Base-by-base conservation (phyloP, 1,140 invertebrate genomes). In the Ganaspis sp. region DNA sequence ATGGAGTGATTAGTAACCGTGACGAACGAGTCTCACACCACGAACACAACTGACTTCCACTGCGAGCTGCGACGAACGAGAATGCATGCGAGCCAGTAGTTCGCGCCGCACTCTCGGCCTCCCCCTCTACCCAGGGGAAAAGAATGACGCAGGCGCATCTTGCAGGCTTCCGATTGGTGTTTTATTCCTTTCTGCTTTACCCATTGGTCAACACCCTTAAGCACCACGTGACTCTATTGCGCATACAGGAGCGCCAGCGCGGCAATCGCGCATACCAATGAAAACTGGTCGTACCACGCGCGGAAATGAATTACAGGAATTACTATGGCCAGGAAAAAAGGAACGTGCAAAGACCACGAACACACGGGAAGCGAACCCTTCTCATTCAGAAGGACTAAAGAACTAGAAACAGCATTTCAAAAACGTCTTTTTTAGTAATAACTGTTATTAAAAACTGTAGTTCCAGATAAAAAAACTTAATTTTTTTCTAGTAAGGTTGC, bases 61-160 rank as follows among this genome's bases (percentile, higher is more conserved):
- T 82, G 72, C 84, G 87, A 79, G 74, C 87, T 83, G 84, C 87
- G 87, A 84, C 87, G 83, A 90, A 90, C 88, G 89, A 87, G 87
- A 81, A 86, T 87, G 83, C 84, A 83, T 80, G 83, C 79, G 75
- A 71, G 76, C 81, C 84, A 82, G 82, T 83, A 87, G 85, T 83
- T 80, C 54, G 78, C 86, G 85, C 85, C 85, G 89, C 87, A 87
- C 84, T 88, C 85, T 87, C 82, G 73, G 76, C 79, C 64, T 80
- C 87, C 89, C 87, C 86, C 45, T 17, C 45, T n/a, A 17, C 81
- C 84, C 75, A 81, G 45, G 5, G 6, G 23, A 29, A 19, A 26
- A 29, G 15, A 9, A n/a, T 29, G 23, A 26, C 58, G 58, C 58
- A 64, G 4, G 15, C 58, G n/a, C 34, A 9, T 1, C 58, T 38